Percentiles rank a stretch among this genome's conserved stretches.
phyloP scores from a whole-genome alignment of 2,797 vertebrate species.

The Ataeniobius toweri region DNA sequence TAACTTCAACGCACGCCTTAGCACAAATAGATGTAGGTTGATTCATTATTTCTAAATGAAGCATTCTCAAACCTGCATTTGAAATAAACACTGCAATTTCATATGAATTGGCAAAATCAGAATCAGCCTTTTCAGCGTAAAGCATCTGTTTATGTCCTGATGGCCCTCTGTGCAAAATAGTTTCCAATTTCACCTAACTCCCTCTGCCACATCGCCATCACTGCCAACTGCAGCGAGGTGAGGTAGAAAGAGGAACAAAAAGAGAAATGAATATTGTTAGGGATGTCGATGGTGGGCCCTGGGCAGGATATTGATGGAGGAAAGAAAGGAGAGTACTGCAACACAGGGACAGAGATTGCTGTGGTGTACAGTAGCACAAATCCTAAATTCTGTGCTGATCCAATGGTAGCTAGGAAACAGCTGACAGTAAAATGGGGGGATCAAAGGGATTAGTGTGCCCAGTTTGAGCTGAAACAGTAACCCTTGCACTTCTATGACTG shows the following conservation, averaged over 20 bases:
- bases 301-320: slow-evolving; percentile 47
- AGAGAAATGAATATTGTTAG: slow-evolving; percentile 46
- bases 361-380: slow-evolving; percentile 75
- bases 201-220: slow-evolving; percentile 32
- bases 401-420: slow-evolving; percentile 77
- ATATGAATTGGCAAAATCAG: slow-evolving; percentile 63
- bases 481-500: slow-evolving; percentile 62
- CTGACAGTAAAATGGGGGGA: slow-evolving; percentile 79
- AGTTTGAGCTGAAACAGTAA: slow-evolving; percentile 75
- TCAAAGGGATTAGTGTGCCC: slow-evolving; percentile 77
- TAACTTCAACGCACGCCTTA: slow-evolving; percentile 22
- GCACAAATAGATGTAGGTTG: slow-evolving; percentile 46
- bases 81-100: slow-evolving; percentile 55
- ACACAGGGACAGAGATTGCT: slow-evolving; percentile 72
- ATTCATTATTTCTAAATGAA: slow-evolving; percentile 66
- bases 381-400: slow-evolving; percentile 77
- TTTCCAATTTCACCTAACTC: slow-evolving; percentile 54
- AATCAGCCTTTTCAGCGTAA: slow-evolving; percentile 60
- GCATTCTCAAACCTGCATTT: slow-evolving; percentile 54
- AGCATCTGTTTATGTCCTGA: slow-evolving; percentile 45
- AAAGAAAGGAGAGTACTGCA: slow-evolving; percentile 66
- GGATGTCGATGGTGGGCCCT: slow-evolving; percentile 26
- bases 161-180: slow-evolving; percentile 51
- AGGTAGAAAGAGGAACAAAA: slow-evolving; percentile 34
- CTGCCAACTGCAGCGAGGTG: slow-evolving; percentile 41